Evolutionary conservation across 2,888 invertebrate species (phyloP).

Genomic region (Scaptomyza caliginosa): DNA sequence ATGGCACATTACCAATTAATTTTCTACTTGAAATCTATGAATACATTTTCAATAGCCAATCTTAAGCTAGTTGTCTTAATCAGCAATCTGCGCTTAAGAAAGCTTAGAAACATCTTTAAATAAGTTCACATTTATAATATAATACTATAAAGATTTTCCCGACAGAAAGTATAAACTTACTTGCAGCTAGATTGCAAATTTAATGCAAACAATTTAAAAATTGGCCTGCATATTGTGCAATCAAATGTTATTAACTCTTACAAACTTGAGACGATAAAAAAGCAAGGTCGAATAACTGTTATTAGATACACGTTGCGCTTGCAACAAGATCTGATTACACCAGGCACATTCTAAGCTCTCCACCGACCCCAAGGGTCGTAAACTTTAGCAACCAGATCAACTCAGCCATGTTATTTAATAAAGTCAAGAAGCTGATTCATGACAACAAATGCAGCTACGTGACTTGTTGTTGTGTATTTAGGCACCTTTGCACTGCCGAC

Average conservation of each 20-base stretch:
- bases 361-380: conserved; percentile 31
- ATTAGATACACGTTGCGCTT: conserved; percentile 30
- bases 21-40: not conserved
- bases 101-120: not conserved
- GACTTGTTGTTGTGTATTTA: conserved; percentile 17
- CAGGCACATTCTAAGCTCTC: conserved; percentile 11
- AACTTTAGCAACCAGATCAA: conserved; percentile 12
- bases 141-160: not conserved
- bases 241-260: not conserved
- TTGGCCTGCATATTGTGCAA: not conserved
- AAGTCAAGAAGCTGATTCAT: conserved; percentile 15
- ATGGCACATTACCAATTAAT: not conserved
- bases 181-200: not conserved
- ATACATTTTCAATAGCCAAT: no score
- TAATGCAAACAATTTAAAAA: not conserved
- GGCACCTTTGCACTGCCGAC: not conserved
- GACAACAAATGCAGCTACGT: conserved; percentile 19
- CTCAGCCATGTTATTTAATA: conserved; percentile 39
- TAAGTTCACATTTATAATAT: not conserved
- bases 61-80: no score
- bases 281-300: conserved; percentile 18
- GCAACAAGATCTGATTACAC: conserved; percentile 19
- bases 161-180: not conserved
- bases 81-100: not conserved
- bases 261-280: not conserved